Percentiles rank a stretch among this genome's conserved stretches.
Evolutionary conservation across 2,888 invertebrate genomes (phyloP).

Genomic region (Chrysolina haemoptera): DNA sequence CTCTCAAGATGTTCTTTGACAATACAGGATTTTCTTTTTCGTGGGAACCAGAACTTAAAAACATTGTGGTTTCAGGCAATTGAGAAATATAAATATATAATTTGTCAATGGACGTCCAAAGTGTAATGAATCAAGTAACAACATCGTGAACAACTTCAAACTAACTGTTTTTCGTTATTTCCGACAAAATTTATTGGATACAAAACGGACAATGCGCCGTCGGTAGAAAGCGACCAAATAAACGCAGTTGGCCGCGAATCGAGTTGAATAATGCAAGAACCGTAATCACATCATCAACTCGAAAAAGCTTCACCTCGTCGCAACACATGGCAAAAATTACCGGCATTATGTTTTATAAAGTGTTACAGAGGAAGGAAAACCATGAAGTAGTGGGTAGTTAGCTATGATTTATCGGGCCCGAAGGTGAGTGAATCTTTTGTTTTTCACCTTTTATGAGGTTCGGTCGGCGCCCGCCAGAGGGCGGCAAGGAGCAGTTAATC

Average conservation of each 20-base stretch:
- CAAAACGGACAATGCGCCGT: too few species aligned
- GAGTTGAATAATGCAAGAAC: slow-evolving; percentile 28
- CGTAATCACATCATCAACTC: slow-evolving; percentile 17
- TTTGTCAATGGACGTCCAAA: too few species aligned
- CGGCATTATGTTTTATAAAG: slow-evolving; percentile 29
- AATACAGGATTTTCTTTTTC: too few species aligned
- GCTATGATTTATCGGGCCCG: slow-evolving; percentile 54
- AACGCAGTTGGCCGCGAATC: slow-evolving; percentile 17
- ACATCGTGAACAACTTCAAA: too few species aligned
- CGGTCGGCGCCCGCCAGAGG: slow-evolving; percentile 47
- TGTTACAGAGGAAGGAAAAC: slow-evolving; percentile 33
- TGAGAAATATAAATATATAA: too few species aligned
- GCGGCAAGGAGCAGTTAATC: slow-evolving; percentile 60
- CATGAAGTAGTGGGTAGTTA: slow-evolving; percentile 51
- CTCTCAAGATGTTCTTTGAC: too few species aligned
- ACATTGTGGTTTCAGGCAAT: too few species aligned
- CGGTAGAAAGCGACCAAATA: background rate
- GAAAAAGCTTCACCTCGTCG: background rate
- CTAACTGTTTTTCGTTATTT: too few species aligned
- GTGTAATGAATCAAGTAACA: too few species aligned
- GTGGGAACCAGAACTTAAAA: too few species aligned
- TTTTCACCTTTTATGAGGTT: slow-evolving; percentile 55
- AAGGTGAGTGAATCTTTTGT: slow-evolving; percentile 56
- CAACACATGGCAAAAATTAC: slow-evolving; percentile 24
- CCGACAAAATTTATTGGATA: too few species aligned